These are phyloP conservation scores for Galerucella pusilla DNA, from an alignment of 2,888 invertebrate genomes.

Conservation along the genomic window DNA sequence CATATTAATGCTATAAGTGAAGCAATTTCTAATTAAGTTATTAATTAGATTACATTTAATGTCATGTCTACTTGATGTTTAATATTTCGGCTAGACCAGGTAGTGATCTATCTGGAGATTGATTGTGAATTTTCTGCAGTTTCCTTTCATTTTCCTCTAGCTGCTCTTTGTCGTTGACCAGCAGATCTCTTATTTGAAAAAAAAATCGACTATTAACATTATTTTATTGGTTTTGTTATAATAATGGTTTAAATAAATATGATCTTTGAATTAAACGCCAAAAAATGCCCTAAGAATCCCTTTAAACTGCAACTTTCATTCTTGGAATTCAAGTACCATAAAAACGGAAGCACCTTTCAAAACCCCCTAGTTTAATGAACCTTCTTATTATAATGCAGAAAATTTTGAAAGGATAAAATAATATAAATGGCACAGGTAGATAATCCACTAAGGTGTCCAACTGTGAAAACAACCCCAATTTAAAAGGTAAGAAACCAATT, in stretches of 20 bases:
- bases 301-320: neutral
- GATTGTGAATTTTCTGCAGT: no score
- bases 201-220: no score
- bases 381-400: constrained; percentile 12
- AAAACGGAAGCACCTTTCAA: neutral
- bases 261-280: neutral
- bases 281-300: neutral
- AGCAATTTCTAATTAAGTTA: no score
- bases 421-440: constrained; percentile 18
- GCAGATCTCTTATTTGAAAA: no score
- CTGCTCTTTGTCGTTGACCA: no score
- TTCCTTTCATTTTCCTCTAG: no score
- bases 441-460: constrained; percentile 54
- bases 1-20: no score
- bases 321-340: neutral
- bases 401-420: constrained; percentile 17
- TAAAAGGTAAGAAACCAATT: constrained; percentile 58
- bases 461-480: constrained; percentile 62
- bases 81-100: no score
- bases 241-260: neutral
- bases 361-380: neutral
- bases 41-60: no score
- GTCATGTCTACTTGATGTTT: no score
- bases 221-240: no score
- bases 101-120: no score